Percentiles rank a stretch among this genome's conserved stretches.
phyloP scores from a whole-genome alignment of 2,113 vertebrate genomes.

The Salvator merianae region DNA sequence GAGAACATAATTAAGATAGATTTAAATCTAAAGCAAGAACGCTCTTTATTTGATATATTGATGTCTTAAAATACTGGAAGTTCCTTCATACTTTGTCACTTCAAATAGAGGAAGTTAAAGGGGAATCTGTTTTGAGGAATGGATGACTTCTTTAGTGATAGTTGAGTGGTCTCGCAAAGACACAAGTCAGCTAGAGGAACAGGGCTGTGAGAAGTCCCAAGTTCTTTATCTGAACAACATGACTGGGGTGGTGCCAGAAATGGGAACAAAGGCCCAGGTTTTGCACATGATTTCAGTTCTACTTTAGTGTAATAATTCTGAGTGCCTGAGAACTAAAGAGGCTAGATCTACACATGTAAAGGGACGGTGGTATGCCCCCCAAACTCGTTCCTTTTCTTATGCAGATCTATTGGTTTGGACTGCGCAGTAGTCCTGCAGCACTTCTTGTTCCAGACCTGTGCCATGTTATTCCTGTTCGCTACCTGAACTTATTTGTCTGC shows the following conservation, averaged over 20 bases:
- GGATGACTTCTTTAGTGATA: not conserved
- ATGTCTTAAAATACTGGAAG: not conserved
- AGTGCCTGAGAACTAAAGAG: not conserved
- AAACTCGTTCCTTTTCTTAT: not conserved
- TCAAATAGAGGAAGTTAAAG: not conserved
- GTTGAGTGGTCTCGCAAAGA: not conserved
- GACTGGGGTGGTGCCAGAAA: not conserved
- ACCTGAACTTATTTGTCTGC: not conserved
- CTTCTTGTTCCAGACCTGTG: conserved; percentile 11
- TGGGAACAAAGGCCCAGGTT: not conserved
- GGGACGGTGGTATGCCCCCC: not conserved
- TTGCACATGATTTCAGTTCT: not conserved
- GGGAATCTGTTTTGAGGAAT: not conserved
- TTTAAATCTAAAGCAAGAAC: not conserved
- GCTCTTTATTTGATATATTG: too few species aligned
- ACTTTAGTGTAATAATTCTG: not conserved
- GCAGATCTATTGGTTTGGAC: not conserved
- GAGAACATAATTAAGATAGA: not conserved
- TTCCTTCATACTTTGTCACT: not conserved
- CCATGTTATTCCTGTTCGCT: not conserved
- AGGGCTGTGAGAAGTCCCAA: not conserved
- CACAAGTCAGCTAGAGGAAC: not conserved
- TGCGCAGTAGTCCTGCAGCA: not conserved
- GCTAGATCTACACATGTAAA: not conserved
- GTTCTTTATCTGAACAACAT: not conserved